Percentiles rank a stretch among this genome's conserved stretches.
Conservation (phyloP, 2,888 invertebrate species). For the Diadromus collaris region DNA sequence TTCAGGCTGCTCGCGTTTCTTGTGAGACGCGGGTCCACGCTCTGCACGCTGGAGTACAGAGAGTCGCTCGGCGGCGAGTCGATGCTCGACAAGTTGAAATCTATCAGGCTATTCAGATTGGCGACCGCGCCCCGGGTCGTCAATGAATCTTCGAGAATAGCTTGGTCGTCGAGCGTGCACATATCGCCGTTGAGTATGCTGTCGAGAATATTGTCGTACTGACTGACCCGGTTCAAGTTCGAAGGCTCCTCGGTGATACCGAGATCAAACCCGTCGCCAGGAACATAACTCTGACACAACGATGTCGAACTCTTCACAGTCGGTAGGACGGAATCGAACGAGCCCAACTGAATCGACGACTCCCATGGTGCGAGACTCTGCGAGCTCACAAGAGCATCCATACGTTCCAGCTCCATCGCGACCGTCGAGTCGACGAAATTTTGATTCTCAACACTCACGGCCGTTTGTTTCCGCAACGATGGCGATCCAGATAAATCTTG, state of each 20-base stretch:
- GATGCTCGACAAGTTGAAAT: constrained; percentile 64
- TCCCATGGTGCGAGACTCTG: constrained; percentile 9
- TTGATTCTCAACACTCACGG: background rate
- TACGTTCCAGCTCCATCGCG: constrained; percentile 13
- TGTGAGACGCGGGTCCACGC: constrained; percentile 67
- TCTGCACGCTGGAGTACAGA: constrained; percentile 65
- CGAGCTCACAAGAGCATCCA: background rate
- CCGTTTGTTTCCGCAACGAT: background rate
- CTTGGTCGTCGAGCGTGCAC: constrained; percentile 66
- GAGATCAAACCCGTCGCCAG: constrained; percentile 34
- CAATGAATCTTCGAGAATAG: constrained; percentile 63
- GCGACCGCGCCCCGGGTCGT: background rate
- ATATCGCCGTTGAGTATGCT: constrained; percentile 66
- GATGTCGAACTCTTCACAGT: constrained; percentile 19
- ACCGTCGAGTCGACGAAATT: constrained; percentile 53
- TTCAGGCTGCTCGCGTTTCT: constrained; percentile 31
- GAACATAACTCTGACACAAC: constrained; percentile 4
- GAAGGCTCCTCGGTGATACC: constrained; percentile 47
- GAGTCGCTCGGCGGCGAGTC: constrained; percentile 66
- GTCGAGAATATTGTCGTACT: constrained; percentile 68
- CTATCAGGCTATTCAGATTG: constrained; percentile 56
- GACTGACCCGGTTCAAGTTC: constrained; percentile 52
- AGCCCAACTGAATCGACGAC: background rate
- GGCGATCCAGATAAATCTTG: background rate
- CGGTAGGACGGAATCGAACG: constrained; percentile 1